These are phyloP conservation scores for Hipposideros armiger DNA, from an alignment of 2,113 vertebrate genomes.

Conservation along the genomic window DNA sequence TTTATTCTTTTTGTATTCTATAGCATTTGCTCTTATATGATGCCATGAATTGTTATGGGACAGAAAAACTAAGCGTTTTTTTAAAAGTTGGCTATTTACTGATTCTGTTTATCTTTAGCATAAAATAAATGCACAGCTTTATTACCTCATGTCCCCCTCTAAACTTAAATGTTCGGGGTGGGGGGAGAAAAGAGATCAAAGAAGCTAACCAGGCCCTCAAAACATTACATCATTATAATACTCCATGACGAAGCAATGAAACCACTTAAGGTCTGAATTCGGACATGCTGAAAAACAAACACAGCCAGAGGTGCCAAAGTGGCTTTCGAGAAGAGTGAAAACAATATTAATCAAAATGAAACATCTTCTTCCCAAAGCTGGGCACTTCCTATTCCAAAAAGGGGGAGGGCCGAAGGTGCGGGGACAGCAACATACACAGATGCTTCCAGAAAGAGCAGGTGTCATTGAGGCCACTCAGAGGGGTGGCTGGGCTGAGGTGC, in stretches of 20 bases:
- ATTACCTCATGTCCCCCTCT: constrained; percentile 20
- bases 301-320: not conserved
- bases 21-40: not conserved
- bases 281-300: constrained; percentile 43
- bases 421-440: too few species aligned
- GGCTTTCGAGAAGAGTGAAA: constrained; percentile 53
- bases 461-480: fast-evolving
- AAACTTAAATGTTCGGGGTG: constrained; percentile 28
- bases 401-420: fast-evolving
- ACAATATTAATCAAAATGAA: constrained; percentile 46
- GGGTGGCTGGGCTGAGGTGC: fast-evolving
- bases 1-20: not conserved
- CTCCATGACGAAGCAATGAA: constrained; percentile 59
- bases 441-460: not conserved
- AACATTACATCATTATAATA: constrained; percentile 69
- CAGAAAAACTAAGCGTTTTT: constrained; percentile 16
- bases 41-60: not conserved
- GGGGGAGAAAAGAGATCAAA: not conserved
- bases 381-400: not conserved
- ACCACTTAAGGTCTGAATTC: constrained; percentile 48
- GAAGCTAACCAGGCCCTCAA: constrained; percentile 50
- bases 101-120: constrained; percentile 44
- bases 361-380: not conserved
- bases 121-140: constrained; percentile 64
- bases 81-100: constrained; percentile 15